A percentile compares a stretch with the other conserved stretches of the same genome.
These are phyloP conservation scores for Hippoglossus stenolepis DNA, from an alignment of 2,113 vertebrate species.

Conservation along the genomic window DNA sequence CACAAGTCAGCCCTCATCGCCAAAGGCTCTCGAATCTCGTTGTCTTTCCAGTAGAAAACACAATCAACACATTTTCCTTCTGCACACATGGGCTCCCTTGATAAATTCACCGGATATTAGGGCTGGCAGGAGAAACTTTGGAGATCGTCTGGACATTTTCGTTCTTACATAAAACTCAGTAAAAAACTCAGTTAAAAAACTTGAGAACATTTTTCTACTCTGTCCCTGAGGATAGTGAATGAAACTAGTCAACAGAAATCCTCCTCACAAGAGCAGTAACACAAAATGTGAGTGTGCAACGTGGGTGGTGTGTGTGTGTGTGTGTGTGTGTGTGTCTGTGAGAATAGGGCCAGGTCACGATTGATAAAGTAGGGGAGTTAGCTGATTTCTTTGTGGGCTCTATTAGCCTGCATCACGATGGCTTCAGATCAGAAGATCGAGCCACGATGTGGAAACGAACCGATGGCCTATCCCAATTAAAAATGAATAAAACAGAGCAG, in stretches of 20 bases:
- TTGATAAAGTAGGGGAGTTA: slow-evolving; percentile 36
- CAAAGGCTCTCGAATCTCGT: too few species aligned
- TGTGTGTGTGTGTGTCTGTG: neutral
- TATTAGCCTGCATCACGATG: slow-evolving; percentile 46
- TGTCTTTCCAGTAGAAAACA: too few species aligned
- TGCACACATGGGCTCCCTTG: too few species aligned
- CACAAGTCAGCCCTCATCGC: too few species aligned
- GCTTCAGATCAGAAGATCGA: slow-evolving; percentile 23
- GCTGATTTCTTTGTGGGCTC: slow-evolving; percentile 40
- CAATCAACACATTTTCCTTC: too few species aligned
- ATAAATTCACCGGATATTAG: too few species aligned
- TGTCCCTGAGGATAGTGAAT: neutral
- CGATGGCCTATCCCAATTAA: slow-evolving; percentile 51
- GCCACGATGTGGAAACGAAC: slow-evolving; percentile 27
- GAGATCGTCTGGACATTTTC: too few species aligned
- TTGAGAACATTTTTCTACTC: neutral
- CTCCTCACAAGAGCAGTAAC: neutral
- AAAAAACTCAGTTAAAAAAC: too few species aligned
- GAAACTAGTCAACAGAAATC: slow-evolving; percentile 6
- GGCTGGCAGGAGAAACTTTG: too few species aligned
- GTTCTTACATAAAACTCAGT: too few species aligned
- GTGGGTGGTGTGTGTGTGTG: neutral
- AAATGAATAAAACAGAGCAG: slow-evolving; percentile 50
- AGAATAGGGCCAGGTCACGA: slow-evolving; percentile 5
- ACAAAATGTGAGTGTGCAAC: neutral